A percentile compares a stretch with the other conserved stretches of the same genome.
phyloP scores from a whole-genome alignment of 2,888 invertebrate genomes.

The Lasioglossum vierecki region DNA sequence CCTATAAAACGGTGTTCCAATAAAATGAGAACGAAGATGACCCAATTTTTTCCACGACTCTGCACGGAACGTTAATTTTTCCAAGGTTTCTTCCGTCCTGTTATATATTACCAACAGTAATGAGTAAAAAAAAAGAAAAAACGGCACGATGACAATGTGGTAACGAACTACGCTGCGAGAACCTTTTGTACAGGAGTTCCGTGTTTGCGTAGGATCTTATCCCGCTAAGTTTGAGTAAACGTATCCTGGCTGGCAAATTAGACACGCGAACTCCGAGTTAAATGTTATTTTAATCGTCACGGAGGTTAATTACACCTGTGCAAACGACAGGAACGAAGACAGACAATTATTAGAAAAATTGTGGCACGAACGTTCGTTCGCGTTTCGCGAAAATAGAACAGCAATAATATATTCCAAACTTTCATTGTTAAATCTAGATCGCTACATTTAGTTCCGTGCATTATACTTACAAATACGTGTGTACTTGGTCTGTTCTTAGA shows the following conservation, averaged over 20 bases:
- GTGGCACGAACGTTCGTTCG: background rate
- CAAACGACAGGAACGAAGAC: background rate
- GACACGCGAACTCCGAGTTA: conserved; percentile 14
- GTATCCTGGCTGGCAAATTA: conserved; percentile 24
- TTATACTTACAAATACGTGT: background rate
- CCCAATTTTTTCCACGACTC: background rate
- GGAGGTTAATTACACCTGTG: background rate
- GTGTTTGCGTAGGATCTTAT: conserved; percentile 32
- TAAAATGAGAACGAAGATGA: background rate
- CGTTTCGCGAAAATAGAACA: background rate
- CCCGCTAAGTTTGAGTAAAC: conserved; percentile 31
- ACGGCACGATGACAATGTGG: conserved; percentile 14
- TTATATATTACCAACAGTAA: background rate
- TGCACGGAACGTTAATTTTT: conserved; percentile 1
- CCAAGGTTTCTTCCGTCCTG: background rate
- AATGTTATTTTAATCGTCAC: conserved; percentile 17
- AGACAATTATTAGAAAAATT: background rate
- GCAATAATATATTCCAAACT: background rate
- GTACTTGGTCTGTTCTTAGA: too few species aligned
- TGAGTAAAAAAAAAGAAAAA: background rate
- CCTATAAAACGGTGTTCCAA: background rate
- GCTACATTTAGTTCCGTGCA: background rate
- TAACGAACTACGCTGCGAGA: background rate
- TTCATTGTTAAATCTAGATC: background rate
- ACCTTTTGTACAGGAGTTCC: background rate